A percentile compares a stretch with the other conserved stretches of the same genome.
Conservation (phyloP, 2,797 vertebrate genomes). For the Brotula barbata region DNA sequence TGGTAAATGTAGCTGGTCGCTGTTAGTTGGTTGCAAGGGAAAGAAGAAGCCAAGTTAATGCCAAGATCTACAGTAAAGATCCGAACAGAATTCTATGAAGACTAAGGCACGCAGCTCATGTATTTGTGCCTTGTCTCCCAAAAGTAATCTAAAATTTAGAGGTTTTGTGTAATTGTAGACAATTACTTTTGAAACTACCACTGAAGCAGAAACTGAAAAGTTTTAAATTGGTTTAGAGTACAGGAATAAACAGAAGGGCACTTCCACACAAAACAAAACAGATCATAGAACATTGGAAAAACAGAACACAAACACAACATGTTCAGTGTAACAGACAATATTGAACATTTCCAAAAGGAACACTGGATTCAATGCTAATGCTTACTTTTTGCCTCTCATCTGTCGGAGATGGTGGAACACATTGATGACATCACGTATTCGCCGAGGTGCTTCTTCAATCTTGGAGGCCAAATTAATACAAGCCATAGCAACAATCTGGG, state of each 20-base stretch:
- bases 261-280: constrained; percentile 70
- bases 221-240: constrained; percentile 81
- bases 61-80: constrained; percentile 68
- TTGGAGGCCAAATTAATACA: constrained; percentile 98
- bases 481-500: constrained; percentile 98
- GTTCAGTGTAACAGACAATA: neutral
- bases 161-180: constrained; percentile 62
- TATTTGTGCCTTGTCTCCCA: constrained; percentile 54
- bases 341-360: too few relatives aligned
- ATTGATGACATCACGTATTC: constrained; percentile 98
- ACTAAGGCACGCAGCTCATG: constrained; percentile 60
- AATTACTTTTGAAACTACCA: constrained; percentile 77
- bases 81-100: constrained; percentile 69
- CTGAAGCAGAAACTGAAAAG: constrained; percentile 82
- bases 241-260: constrained; percentile 79
- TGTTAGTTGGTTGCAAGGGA: constrained; percentile 98
- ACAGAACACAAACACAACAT: constrained; percentile 23
- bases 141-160: constrained; percentile 47
- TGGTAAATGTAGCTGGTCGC: constrained; percentile 99
- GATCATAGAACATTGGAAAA: constrained; percentile 36
- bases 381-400: constrained; percentile 97
- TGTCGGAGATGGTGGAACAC: constrained; percentile 95
- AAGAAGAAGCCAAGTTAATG: constrained; percentile 99
- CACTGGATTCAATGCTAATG: constrained; percentile 12
- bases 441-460: constrained; percentile 96